Evolutionary conservation across 2,113 vertebrate genomes (phyloP).

Genomic region (Numenius arquata): DNA sequence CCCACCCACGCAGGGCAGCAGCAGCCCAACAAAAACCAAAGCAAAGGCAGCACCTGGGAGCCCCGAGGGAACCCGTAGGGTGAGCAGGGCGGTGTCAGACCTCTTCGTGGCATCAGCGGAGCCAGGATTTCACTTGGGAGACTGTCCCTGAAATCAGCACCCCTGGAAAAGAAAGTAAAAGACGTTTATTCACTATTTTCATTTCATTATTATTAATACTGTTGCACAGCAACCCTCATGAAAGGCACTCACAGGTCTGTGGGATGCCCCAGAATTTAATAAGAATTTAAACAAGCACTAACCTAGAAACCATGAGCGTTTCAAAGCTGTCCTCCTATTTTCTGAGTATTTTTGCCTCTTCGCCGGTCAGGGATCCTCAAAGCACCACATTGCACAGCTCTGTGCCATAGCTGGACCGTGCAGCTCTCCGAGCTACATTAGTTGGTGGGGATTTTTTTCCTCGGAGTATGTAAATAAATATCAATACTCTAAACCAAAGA

Average conservation of each 20-base stretch:
- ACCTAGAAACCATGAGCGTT: rapidly evolving
- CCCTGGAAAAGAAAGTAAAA: neutral
- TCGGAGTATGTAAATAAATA: conserved; percentile 32
- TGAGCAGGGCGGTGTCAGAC: neutral
- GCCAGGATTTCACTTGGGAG: neutral
- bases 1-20: neutral
- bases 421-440: neutral
- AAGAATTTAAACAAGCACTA: neutral
- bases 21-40: neutral
- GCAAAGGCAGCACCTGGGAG: neutral
- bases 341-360: neutral
- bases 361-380: neutral
- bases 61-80: neutral
- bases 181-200: neutral
- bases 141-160: neutral
- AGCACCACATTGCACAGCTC: neutral
- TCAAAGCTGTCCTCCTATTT: neutral
- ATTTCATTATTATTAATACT: neutral
- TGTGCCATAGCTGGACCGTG: neutral
- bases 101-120: neutral
- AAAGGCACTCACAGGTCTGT: neutral
- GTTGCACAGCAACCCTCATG: neutral
- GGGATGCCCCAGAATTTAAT: neutral
- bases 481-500: conserved; percentile 37
- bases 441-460: neutral